A percentile compares a stretch with the other conserved stretches of the same genome.
These are phyloP conservation scores for Bilobella aurantiaca DNA, from an alignment of 1,140 invertebrate genomes.

Conservation along the genomic window DNA sequence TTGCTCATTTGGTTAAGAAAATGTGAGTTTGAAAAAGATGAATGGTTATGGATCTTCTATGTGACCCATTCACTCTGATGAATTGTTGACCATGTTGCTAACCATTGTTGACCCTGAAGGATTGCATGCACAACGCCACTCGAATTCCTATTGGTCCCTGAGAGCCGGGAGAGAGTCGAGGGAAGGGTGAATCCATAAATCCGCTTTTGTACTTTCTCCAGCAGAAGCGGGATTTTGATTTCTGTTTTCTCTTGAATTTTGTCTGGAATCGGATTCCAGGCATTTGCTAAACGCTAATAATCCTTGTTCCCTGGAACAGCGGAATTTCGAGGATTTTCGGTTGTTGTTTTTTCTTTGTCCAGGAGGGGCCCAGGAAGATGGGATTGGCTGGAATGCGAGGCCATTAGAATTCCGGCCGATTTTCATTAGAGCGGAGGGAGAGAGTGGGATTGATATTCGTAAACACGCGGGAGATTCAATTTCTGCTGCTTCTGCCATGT, in stretches of 20 bases:
- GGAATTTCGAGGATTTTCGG: not conserved
- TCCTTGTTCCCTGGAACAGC: too few relatives aligned
- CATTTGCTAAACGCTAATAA: not conserved
- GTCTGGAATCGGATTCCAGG: not conserved
- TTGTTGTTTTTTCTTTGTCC: not conserved
- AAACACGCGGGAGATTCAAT: not conserved
- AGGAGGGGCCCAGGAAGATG: not conserved
- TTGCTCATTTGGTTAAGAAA: not conserved
- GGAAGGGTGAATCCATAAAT: conserved; percentile 1
- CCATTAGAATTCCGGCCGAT: conserved; percentile 1
- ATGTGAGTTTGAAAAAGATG: not conserved
- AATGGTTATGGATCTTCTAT: too few relatives aligned
- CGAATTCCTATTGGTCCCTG: too few relatives aligned
- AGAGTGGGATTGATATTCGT: not conserved
- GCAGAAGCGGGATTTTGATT: not conserved
- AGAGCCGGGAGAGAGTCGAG: too few relatives aligned
- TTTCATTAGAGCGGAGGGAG: not conserved
- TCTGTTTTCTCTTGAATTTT: too few relatives aligned
- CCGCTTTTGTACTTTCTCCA: not conserved
- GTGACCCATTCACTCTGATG: not conserved
- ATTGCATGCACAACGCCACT: too few relatives aligned
- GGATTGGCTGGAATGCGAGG: not conserved
- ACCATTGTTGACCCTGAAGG: too few relatives aligned
- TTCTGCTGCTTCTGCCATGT: not conserved
- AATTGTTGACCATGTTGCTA: not conserved